These are phyloP conservation scores for Tyria jacobaeae DNA, from an alignment of 2,888 invertebrate genomes.

Conservation along the genomic window DNA sequence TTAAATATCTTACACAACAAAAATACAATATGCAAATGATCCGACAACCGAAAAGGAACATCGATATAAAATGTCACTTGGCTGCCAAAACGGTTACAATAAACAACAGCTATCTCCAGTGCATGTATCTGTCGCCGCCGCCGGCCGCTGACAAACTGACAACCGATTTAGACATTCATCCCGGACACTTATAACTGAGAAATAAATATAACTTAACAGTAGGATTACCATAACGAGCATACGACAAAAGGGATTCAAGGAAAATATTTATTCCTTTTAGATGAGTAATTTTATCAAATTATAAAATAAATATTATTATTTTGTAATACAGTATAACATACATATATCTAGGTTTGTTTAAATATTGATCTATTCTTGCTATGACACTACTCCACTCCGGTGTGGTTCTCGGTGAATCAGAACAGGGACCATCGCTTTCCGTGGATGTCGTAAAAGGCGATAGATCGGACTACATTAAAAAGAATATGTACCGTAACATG, in stretches of 20 bases:
- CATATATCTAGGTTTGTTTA: no score
- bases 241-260: conserved; percentile 5
- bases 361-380: no score
- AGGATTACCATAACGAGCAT: conserved; percentile 21
- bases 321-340: no score
- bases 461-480: no score
- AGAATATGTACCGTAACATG: no score
- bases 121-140: conserved; percentile 65
- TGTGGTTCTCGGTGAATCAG: no score
- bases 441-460: no score
- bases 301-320: no score
- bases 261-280: no score
- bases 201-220: conserved; percentile 33
- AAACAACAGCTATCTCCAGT: conserved; percentile 63
- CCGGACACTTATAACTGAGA: conserved; percentile 49
- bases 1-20: conserved; percentile 1
- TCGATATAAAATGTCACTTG: conserved; percentile 52
- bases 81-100: conserved; percentile 59
- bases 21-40: conserved; percentile 49
- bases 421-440: no score
- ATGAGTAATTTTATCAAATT: no score
- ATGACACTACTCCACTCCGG: no score
- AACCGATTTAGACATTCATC: conserved; percentile 71
- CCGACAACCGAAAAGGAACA: conserved; percentile 41
- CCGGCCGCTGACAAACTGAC: conserved; percentile 64